Evolutionary conservation across 2,797 vertebrate genomes (phyloP).

Genomic region (Rhinella marina): DNA sequence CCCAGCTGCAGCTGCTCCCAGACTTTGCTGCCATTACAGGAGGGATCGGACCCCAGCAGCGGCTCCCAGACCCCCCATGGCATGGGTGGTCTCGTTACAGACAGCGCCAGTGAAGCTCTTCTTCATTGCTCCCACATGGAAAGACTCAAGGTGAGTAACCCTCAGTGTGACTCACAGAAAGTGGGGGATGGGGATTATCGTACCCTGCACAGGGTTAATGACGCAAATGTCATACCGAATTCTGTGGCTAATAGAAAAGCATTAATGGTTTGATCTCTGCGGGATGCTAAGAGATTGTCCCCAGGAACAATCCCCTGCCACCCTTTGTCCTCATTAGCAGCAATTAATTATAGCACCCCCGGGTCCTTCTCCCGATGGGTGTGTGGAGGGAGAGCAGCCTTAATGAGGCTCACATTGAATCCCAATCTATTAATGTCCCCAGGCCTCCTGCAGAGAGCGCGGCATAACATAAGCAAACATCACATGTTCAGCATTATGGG

Average conservation of each 20-base stretch:
- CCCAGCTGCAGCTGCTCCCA: slow-evolving; percentile 84
- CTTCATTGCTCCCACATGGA: slow-evolving; percentile 73
- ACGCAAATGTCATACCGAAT: slow-evolving; percentile 1
- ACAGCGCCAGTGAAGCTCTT: slow-evolving; percentile 67
- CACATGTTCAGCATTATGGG: not conserved
- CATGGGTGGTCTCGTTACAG: slow-evolving; percentile 70
- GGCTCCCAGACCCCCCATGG: slow-evolving; percentile 68
- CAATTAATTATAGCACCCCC: slow-evolving; percentile 55
- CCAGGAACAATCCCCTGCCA: slow-evolving; percentile 50
- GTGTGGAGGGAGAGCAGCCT: slow-evolving; percentile 12
- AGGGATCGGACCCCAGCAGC: slow-evolving; percentile 72
- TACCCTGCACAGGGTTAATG: slow-evolving; percentile 62
- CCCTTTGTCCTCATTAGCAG: slow-evolving; percentile 55
- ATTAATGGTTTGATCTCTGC: slow-evolving; percentile 59
- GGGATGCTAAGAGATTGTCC: slow-evolving; percentile 26
- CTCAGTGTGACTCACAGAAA: not conserved
- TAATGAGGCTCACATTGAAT: slow-evolving; percentile 58
- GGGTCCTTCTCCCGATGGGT: slow-evolving; percentile 37
- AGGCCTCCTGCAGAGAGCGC: slow-evolving; percentile 13
- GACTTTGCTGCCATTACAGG: slow-evolving; percentile 72
- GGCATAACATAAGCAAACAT: not conserved
- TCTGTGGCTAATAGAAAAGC: not conserved
- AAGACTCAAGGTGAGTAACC: slow-evolving; percentile 78
- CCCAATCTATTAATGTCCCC: slow-evolving; percentile 49
- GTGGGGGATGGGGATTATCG: not conserved